phyloP scores from a whole-genome alignment of 2,797 vertebrate genomes.

The Loriculus beryllinus region DNA sequence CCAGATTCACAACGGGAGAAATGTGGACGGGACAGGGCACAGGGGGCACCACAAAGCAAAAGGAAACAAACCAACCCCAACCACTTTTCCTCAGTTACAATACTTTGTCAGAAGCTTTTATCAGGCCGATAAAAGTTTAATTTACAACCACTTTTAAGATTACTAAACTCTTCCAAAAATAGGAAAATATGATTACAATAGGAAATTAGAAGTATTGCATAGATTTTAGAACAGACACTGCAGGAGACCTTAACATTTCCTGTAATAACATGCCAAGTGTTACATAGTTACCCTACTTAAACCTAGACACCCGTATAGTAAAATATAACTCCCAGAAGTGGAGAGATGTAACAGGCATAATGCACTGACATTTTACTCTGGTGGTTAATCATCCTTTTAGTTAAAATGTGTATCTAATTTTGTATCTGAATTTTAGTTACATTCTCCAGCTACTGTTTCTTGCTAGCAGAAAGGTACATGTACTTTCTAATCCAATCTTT shows the following conservation, averaged over 20 bases:
- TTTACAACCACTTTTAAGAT: background rate
- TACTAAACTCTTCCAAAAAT: background rate
- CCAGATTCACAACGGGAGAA: background rate
- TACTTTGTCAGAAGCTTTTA: background rate
- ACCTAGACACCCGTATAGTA: fast-evolving
- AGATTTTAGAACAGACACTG: background rate
- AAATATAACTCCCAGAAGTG: background rate
- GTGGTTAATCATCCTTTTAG: background rate
- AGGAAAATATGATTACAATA: background rate
- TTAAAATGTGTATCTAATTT: background rate
- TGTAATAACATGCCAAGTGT: background rate
- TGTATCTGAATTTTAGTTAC: background rate
- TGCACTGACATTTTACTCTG: background rate
- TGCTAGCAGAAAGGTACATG: background rate
- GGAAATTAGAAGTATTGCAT: background rate
- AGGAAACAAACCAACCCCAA: fast-evolving
- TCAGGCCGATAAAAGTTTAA: background rate
- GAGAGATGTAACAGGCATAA: background rate
- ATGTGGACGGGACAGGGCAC: background rate
- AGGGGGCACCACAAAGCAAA: background rate
- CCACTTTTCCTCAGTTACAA: background rate
- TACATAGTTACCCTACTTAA: background rate
- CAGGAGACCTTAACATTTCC: background rate
- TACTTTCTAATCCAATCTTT: background rate
- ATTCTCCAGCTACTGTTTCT: background rate